Evolutionary conservation across 2,113 vertebrate genomes (phyloP).

Genomic region (Neodon shergylaensis): DNA sequence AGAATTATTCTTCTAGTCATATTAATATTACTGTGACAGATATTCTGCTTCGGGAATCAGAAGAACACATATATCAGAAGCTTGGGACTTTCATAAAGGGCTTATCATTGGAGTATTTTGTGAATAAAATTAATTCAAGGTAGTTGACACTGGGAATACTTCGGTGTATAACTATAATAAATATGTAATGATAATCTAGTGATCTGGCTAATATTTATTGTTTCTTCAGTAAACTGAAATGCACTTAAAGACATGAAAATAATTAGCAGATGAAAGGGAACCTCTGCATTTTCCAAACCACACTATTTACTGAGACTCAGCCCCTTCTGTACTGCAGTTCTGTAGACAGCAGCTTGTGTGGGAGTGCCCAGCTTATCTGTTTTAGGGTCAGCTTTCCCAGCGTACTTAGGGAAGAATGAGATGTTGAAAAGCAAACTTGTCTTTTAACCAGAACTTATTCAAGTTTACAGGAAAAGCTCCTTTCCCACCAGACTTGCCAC

Average conservation of each 20-base stretch:
- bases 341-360: not conserved
- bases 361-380: not conserved
- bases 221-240: conserved; percentile 36
- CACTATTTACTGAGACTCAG: not conserved
- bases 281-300: not conserved
- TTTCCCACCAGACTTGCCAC: not conserved
- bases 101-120: conserved; percentile 20
- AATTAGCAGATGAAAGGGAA: not conserved
- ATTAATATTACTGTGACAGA: not conserved
- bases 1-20: not conserved
- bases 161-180: not conserved
- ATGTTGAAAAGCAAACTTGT: not conserved
- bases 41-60: conserved; percentile 8
- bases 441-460: not conserved
- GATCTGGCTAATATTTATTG: not conserved
- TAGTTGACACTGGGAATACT: not conserved
- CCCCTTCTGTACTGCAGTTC: not conserved
- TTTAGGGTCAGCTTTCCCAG: not conserved
- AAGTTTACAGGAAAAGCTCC: not conserved
- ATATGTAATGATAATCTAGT: conserved; percentile 22
- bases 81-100: conserved; percentile 18
- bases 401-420: not conserved
- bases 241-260: conserved; percentile 3
- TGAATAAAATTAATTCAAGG: conserved; percentile 55
- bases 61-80: conserved; percentile 12